Evolutionary conservation across 2,797 vertebrate genomes (phyloP).

Genomic region (Labeo calbasu): DNA sequence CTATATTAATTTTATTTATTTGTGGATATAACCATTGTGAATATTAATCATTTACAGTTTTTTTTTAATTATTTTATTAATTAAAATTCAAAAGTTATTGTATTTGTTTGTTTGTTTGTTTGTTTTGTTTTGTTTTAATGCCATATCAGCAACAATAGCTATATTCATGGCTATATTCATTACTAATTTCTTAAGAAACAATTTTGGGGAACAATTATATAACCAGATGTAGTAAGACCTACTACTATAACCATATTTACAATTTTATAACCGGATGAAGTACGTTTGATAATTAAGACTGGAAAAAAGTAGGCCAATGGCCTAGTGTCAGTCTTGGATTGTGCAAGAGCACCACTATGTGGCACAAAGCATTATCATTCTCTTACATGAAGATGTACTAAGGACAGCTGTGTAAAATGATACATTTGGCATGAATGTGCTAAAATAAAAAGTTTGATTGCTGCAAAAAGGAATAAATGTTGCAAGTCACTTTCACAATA

Average conservation of each 20-base stretch:
- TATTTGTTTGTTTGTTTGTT: no score
- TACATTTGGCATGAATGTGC: neutral
- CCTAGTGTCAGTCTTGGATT: neutral
- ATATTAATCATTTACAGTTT: neutral
- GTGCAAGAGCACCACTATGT: conserved; percentile 55
- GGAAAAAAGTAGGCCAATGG: neutral
- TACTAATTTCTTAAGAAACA: no score
- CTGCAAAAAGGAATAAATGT: neutral
- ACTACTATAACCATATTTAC: neutral
- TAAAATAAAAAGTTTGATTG: neutral
- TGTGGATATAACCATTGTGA: neutral
- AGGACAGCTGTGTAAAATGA: neutral
- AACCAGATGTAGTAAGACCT: neutral
- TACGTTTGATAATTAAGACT: neutral
- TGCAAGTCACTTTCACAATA: neutral
- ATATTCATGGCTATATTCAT: no score
- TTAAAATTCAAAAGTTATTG: neutral
- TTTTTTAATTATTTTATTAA: neutral
- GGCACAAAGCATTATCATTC: conserved; percentile 10
- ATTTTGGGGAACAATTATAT: neutral
- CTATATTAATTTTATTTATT: neutral
- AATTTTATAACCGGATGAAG: neutral
- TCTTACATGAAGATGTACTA: neutral
- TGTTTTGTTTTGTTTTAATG: no score
- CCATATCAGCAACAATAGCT: no score